These are phyloP conservation scores for Porphyrio hochstetteri DNA, from an alignment of 2,113 vertebrate genomes.

Conservation along the genomic window DNA sequence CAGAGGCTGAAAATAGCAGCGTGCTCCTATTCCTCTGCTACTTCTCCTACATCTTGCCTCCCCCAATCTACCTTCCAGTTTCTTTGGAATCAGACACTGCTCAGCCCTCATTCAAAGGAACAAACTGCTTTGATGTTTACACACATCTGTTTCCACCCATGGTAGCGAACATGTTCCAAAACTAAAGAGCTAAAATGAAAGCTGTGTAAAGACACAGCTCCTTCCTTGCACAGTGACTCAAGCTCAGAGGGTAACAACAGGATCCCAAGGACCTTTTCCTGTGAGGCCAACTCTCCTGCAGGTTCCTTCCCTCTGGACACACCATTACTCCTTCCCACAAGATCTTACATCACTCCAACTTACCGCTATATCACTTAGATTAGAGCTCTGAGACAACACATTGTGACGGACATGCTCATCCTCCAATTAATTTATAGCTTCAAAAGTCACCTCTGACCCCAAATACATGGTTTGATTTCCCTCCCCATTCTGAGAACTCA, in stretches of 20 bases:
- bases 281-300: neutral
- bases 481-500: neutral
- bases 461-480: neutral
- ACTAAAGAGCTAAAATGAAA: neutral
- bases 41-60: neutral
- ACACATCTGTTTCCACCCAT: neutral
- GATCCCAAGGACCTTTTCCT: neutral
- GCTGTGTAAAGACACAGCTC: neutral
- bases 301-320: neutral
- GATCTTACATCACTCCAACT: neutral
- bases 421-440: neutral
- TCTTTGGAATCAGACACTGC: neutral
- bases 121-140: neutral
- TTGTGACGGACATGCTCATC: neutral
- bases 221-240: neutral
- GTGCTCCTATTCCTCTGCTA: neutral
- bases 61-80: neutral
- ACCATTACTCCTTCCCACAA: neutral
- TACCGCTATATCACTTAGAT: fast-evolving
- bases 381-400: neutral
- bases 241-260: neutral
- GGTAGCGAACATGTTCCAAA: neutral
- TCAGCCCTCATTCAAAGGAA: neutral
- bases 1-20: neutral
- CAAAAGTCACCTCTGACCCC: neutral